Conservation (phyloP, 2,797 vertebrate genomes). For the Ctenopoma multispine region DNA sequence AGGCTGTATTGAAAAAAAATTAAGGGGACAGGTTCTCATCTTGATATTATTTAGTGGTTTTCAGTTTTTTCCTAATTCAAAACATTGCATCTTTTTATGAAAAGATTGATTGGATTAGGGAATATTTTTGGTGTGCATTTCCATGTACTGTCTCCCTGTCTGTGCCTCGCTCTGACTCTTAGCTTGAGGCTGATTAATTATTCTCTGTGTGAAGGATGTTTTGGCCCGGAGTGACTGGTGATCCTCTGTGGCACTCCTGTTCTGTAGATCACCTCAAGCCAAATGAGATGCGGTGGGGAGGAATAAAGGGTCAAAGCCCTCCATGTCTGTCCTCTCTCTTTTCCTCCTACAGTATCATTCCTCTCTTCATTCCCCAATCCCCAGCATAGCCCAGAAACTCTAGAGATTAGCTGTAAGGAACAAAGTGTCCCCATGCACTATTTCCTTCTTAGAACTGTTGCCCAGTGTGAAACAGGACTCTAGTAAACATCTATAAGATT, state of each 20-base stretch:
- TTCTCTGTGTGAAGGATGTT: conserved; percentile 75
- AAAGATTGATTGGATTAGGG: conserved; percentile 14
- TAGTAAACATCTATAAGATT: conserved; percentile 73
- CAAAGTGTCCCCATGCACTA: conserved; percentile 51
- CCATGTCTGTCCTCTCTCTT: conserved; percentile 32
- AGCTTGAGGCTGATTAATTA: conserved; percentile 79
- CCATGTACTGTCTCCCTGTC: conserved; percentile 1
- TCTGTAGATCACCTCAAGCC: conserved; percentile 76
- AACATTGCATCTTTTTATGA: background rate
- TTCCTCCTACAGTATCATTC: background rate
- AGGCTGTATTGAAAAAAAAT: no score
- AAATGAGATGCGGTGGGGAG: conserved; percentile 77
- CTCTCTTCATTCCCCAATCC: conserved; percentile 25
- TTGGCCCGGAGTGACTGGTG: conserved; percentile 69
- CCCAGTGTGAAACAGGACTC: conserved; percentile 58
- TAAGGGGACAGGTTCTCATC: background rate
- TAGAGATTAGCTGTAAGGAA: conserved; percentile 50
- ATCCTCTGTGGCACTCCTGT: conserved; percentile 69
- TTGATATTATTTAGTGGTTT: background rate
- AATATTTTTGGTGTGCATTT: background rate
- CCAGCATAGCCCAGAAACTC: conserved; percentile 36
- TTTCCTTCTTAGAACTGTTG: conserved; percentile 49
- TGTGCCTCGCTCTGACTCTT: conserved; percentile 33
- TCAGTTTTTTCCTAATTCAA: background rate
- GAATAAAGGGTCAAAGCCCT: conserved; percentile 73